phyloP scores from a whole-genome alignment of 2,113 vertebrate species.

The Alligator sinensis region DNA sequence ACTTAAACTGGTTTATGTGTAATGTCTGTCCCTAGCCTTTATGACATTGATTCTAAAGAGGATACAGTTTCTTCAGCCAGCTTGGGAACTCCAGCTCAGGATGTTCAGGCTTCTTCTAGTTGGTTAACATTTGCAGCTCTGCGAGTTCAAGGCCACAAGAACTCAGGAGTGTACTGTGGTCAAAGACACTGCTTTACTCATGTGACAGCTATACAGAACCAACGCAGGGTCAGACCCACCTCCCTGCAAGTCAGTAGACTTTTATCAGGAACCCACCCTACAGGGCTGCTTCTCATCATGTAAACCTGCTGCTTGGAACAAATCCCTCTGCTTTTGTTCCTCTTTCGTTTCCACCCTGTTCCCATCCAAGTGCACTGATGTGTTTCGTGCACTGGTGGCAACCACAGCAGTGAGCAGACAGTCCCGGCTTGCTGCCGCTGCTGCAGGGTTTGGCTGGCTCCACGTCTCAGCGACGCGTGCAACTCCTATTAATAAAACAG shows the following conservation, averaged over 20 bases:
- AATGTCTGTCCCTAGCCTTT: too few relatives aligned
- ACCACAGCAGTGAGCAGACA: neutral
- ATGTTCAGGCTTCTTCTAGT: neutral
- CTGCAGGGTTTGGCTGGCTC: constrained; percentile 44
- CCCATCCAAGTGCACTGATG: neutral
- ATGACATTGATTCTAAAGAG: neutral
- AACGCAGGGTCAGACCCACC: neutral
- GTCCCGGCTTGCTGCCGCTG: neutral
- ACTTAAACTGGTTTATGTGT: too few relatives aligned
- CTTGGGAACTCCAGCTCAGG: neutral
- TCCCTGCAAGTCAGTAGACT: neutral
- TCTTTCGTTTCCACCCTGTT: neutral
- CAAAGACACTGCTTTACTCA: neutral
- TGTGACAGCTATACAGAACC: neutral
- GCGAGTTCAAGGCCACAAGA: neutral
- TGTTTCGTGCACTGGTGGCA: neutral
- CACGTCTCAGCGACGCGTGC: constrained; percentile 40
- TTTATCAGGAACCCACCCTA: neutral
- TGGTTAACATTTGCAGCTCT: neutral
- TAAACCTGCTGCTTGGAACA: constrained; percentile 7
- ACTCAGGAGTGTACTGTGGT: neutral
- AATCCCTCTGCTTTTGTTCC: neutral
- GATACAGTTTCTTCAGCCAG: neutral
- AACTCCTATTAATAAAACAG: constrained; percentile 65
- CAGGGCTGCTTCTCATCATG: neutral